Percentiles rank a stretch among this genome's conserved stretches.
Conservation (phyloP, 2,113 vertebrate genomes). For the Pachypanchax playfairii region DNA sequence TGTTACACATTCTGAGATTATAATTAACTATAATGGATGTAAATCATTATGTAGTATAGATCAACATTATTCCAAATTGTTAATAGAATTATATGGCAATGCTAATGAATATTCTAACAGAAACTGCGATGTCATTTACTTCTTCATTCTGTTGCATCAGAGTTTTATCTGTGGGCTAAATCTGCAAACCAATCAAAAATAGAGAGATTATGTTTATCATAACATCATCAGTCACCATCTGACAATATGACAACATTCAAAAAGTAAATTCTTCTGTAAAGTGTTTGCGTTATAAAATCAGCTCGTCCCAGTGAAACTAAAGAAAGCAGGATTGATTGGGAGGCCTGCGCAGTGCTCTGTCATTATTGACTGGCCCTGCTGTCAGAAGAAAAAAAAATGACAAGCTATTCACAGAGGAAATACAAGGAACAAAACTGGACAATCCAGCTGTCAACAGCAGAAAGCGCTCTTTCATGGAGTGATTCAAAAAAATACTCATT, state of each 20-base stretch:
- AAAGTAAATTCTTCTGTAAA: conserved; percentile 37
- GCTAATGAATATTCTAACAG: no score
- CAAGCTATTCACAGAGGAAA: conserved; percentile 30
- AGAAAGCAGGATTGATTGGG: conserved; percentile 48
- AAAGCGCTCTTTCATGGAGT: conserved; percentile 6
- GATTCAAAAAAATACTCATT: conserved; percentile 5
- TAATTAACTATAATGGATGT: no score
- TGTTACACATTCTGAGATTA: no score
- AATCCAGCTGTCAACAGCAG: conserved; percentile 25
- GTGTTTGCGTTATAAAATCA: conserved; percentile 39
- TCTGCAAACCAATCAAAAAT: conserved; percentile 16
- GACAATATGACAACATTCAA: conserved; percentile 38
- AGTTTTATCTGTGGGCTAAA: conserved; percentile 12
- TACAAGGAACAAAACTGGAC: conserved; percentile 28
- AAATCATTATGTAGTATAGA: no score
- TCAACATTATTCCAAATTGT: no score
- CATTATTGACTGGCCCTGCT: conserved; percentile 57
- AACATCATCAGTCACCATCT: conserved; percentile 32
- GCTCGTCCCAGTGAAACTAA: conserved; percentile 20
- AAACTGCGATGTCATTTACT: no score
- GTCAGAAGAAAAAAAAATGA: conserved; percentile 32
- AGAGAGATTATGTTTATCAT: conserved; percentile 3
- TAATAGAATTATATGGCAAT: no score
- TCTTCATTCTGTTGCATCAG: no score
- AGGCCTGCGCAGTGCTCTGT: conserved; percentile 23